These are phyloP conservation scores for Neofelis nebulosa DNA, from an alignment of 2,113 vertebrate genomes.

Conservation along the genomic window DNA sequence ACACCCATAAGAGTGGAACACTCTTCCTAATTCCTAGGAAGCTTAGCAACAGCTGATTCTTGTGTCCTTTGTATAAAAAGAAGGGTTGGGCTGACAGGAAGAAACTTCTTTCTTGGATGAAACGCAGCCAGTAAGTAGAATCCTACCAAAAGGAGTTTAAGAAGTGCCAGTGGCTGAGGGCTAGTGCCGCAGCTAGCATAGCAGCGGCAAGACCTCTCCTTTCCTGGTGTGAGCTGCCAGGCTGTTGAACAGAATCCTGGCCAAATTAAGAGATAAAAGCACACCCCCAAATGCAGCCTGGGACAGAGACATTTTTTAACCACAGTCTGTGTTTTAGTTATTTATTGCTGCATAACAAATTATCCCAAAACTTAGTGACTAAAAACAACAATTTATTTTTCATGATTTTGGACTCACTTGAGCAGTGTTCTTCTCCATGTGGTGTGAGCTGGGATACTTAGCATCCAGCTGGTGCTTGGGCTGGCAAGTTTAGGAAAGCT, in stretches of 20 bases:
- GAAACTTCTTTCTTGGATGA: background rate
- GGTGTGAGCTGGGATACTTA: background rate
- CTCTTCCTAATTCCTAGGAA: background rate
- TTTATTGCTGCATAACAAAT: background rate
- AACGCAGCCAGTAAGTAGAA: background rate
- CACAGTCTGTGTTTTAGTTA: background rate
- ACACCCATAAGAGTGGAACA: background rate
- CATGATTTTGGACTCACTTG: background rate
- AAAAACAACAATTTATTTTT: background rate
- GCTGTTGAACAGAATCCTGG: background rate
- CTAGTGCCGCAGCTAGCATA: background rate
- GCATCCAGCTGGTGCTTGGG: background rate
- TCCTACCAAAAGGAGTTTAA: background rate
- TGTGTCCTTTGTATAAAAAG: background rate
- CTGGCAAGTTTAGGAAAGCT: background rate
- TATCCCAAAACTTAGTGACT: constrained; percentile 3
- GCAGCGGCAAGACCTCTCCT: background rate
- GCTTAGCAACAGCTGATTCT: background rate
- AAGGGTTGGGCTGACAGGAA: background rate
- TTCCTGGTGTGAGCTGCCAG: background rate
- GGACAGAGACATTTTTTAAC: background rate
- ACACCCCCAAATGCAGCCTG: background rate
- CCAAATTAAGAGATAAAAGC: background rate
- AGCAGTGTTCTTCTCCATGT: background rate
- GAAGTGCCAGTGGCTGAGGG: background rate